Conservation (phyloP, 1,140 invertebrate species). For the Halesus radiatus region DNA sequence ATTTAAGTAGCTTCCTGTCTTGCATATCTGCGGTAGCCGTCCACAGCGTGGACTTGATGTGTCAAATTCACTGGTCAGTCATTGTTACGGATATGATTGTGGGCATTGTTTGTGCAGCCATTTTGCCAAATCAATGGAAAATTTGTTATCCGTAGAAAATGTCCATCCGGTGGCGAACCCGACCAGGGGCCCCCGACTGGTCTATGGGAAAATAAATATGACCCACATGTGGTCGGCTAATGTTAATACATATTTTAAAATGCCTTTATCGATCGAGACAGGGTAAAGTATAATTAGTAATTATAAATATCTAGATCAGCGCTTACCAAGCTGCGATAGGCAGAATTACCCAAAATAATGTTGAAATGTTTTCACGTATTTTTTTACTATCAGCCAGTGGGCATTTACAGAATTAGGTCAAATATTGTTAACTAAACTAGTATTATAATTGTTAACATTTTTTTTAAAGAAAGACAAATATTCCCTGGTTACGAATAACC, state of each 20-base stretch:
- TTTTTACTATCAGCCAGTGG: too few species aligned
- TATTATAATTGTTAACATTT: too few species aligned
- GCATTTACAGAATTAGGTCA: too few species aligned
- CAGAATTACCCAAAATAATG: too few species aligned
- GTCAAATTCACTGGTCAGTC: neutral
- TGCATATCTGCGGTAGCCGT: neutral
- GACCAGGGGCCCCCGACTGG: neutral
- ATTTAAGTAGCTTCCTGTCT: too few species aligned
- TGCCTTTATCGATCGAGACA: neutral
- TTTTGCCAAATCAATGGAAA: constrained; percentile 10
- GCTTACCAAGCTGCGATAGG: too few species aligned
- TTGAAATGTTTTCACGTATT: too few species aligned
- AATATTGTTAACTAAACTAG: too few species aligned
- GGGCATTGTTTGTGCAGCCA: neutral
- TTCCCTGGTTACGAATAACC: too few species aligned
- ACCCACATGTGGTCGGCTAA: neutral
- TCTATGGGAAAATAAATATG: constrained; percentile 1
- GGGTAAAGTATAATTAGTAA: too few species aligned
- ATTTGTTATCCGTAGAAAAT: constrained; percentile 20
- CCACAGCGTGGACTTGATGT: neutral
- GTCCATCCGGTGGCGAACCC: constrained; percentile 4
- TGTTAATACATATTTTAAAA: neutral
- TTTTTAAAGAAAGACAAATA: too few species aligned
- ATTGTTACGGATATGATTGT: constrained; percentile 8
- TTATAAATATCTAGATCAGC: too few species aligned